Base-by-base conservation (phyloP, 2,888 invertebrate species). In the Mesorhabditis sp. region DNA sequence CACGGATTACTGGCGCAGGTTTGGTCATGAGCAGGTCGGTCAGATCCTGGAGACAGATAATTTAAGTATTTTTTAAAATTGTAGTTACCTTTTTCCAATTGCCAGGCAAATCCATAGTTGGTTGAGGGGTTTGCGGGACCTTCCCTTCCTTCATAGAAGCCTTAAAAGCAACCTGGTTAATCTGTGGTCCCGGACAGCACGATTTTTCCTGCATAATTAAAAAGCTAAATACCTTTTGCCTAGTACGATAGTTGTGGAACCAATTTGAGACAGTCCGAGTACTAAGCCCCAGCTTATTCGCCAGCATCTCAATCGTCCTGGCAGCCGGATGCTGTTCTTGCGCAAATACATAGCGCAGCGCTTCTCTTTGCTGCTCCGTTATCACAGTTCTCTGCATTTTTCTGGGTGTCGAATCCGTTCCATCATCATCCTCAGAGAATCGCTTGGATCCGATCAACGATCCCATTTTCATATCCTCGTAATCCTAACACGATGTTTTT, bases 201-300 rank as follows among this genome's bases (percentile, higher is more conserved):
- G 6, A 7, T 62, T 7, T 13, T 15, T 15, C 28, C n/a, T 15
- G 6, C 41, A n/a, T 15, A 28, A 62, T 15, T 15, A 15, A n/a
- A 13, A 3, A 62, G 28, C 63, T 7, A 62, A 1, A 42, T 68
- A 77, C 83, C 88, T 96, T 96, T 86, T 95, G 90, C 75, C 98
- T 90, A 94, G 98, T 98, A 82, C 98, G 91, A 87, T 98, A 96
- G 87, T 98, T 98, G 89, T 98, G 97, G 90, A 98, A 98, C 98
- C 98, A 98, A 88, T 98, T 98, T 73, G 95, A 95, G 83, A 99
- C 96, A 69, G 97, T 97, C 80, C 97, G 90, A 67, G 95, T 92
- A 5, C 94, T 93, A 62, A 99, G 89, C 6, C 92, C 92, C 70
- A 98, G 89, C 87, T 95, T 95, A 45, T 91, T 90, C 45, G 96